Evolutionary conservation across 1,140 invertebrate genomes (phyloP).

Genomic region (Drosophila setifemur): DNA sequence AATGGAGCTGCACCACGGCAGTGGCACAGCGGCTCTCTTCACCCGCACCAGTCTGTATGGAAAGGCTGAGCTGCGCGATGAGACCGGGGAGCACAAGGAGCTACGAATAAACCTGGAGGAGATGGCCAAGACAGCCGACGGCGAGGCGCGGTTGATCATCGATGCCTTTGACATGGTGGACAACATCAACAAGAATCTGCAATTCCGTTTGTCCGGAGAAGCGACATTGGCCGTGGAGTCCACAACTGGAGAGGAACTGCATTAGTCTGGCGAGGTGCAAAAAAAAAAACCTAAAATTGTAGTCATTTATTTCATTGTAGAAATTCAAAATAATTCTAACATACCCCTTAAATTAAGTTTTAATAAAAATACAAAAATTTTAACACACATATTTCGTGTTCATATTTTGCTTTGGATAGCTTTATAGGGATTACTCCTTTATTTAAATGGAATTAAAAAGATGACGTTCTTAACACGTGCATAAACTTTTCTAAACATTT

Average conservation of each 20-base stretch:
- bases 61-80: conserved; percentile 51
- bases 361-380: no score
- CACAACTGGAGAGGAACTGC: conserved; percentile 15
- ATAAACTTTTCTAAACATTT: no score
- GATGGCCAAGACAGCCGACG: conserved; percentile 40
- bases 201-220: conserved; percentile 12
- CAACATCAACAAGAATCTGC: conserved; percentile 50
- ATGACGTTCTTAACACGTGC: no score
- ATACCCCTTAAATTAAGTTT: no score
- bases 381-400: no score
- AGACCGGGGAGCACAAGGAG: conserved; percentile 43
- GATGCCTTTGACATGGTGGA: conserved; percentile 64
- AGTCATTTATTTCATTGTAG: no score
- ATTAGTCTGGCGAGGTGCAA: neutral
- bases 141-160: conserved; percentile 58
- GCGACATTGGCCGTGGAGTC: neutral
- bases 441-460: no score
- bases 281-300: neutral
- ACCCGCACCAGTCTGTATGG: conserved; percentile 51
- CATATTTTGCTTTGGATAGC: no score
- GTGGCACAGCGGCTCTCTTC: conserved; percentile 33
- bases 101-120: conserved; percentile 43
- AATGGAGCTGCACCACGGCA: conserved; percentile 9
- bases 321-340: no score
- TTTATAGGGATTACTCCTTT: no score